phyloP scores from a whole-genome alignment of 1,140 invertebrate genomes.

The Galleria mellonella region DNA sequence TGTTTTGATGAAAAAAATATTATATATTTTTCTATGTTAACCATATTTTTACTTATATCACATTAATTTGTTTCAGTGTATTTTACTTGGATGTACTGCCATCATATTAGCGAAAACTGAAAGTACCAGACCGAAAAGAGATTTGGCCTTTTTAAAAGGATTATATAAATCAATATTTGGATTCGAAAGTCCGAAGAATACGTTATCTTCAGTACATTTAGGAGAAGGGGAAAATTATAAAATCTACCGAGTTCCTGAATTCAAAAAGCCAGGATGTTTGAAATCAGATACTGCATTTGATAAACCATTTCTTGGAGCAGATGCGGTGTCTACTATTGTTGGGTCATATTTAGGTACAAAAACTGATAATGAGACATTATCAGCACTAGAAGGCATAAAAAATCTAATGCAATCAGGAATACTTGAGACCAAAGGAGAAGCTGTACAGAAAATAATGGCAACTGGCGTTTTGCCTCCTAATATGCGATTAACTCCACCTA shows the following conservation, averaged over 20 bases:
- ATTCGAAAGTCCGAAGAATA: background rate
- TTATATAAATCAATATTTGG: conserved; percentile 7
- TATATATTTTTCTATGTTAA: too few relatives aligned
- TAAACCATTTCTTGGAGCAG: background rate
- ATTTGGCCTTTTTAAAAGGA: conserved; percentile 12
- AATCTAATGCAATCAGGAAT: conserved; percentile 16
- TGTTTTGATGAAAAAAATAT: too few relatives aligned
- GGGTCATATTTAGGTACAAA: conserved; percentile 16
- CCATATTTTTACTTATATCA: too few relatives aligned
- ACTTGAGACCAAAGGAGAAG: conserved; percentile 7
- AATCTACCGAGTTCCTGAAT: conserved; percentile 13
- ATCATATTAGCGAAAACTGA: conserved; percentile 2
- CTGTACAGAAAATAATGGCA: conserved; percentile 4
- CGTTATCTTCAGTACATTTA: background rate
- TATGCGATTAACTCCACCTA: too few relatives aligned
- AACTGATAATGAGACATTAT: conserved; percentile 6
- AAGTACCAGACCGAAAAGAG: conserved; percentile 13
- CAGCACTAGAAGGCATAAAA: conserved; percentile 11
- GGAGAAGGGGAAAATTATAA: conserved; percentile 5
- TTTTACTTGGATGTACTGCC: conserved; percentile 11
- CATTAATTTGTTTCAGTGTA: conserved; percentile 21
- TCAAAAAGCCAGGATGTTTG: too few relatives aligned
- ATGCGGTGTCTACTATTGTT: conserved; percentile 1
- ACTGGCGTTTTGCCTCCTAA: background rate
- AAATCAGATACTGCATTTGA: background rate